A percentile compares a stretch with the other conserved stretches of the same genome.
phyloP scores from a whole-genome alignment of 2,888 invertebrate species.

The Xanthostigma xanthostigma region DNA sequence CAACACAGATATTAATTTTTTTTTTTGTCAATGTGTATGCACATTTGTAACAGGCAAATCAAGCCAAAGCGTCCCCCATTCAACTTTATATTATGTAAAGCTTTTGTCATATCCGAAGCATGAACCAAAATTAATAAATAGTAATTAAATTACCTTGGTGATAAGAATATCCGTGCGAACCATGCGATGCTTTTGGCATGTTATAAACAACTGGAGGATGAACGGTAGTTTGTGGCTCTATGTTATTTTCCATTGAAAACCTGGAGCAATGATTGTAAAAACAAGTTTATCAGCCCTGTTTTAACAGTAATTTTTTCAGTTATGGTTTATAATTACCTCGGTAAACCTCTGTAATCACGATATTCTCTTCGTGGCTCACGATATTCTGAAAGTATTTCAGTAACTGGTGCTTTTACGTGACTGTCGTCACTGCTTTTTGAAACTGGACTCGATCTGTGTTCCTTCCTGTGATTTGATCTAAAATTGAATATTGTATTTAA shows the following conservation, averaged over 20 bases:
- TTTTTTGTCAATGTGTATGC: no score
- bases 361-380: slow-evolving; percentile 35
- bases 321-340: neutral
- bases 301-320: neutral
- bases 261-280: slow-evolving; percentile 13
- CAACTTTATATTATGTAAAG: no score
- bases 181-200: slow-evolving; percentile 32
- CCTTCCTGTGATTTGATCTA: neutral
- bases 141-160: slow-evolving; percentile 1
- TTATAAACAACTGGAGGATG: slow-evolving; percentile 43
- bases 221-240: slow-evolving; percentile 30
- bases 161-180: slow-evolving; percentile 19
- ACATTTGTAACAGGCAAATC: no score
- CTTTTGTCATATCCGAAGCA: no score
- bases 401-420: slow-evolving; percentile 34
- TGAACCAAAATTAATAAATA: no score
- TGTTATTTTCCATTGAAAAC: slow-evolving; percentile 17
- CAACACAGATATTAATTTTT: no score
- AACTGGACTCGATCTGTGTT: slow-evolving; percentile 13
- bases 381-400: slow-evolving; percentile 38
- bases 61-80: no score
- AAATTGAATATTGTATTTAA: no score
- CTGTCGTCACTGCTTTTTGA: slow-evolving; percentile 20
- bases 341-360: slow-evolving; percentile 29
- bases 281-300: slow-evolving; percentile 21